These are phyloP conservation scores for Ochlodes sylvanus DNA, from an alignment of 2,888 invertebrate genomes.

Conservation along the genomic window DNA sequence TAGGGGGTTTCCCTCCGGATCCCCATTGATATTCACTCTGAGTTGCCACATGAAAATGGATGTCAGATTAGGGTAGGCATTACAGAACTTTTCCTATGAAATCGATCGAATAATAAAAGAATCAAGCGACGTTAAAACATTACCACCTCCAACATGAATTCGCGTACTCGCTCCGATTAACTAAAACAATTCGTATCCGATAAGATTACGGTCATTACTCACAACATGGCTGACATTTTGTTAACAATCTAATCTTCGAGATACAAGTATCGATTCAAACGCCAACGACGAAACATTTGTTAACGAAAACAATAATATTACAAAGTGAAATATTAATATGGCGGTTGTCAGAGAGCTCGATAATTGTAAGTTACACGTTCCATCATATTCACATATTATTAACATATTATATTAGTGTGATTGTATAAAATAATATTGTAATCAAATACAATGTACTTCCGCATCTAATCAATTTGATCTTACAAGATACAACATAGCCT, in stretches of 20 bases:
- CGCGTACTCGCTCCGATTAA: constrained; percentile 46
- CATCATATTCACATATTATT: neutral
- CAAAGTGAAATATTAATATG: constrained; percentile 43
- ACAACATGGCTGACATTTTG: constrained; percentile 55
- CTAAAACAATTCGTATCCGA: constrained; percentile 59
- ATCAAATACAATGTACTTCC: no score
- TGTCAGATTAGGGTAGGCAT: no score
- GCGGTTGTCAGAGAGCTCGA: constrained; percentile 34
- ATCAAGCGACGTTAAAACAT: neutral
- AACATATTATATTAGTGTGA: no score
- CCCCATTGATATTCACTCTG: no score
- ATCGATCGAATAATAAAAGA: no score
- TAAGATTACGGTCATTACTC: constrained; percentile 70
- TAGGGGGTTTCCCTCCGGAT: no score
- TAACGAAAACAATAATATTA: constrained; percentile 54
- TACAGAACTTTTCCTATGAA: no score
- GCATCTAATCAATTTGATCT: no score
- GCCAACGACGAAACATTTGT: constrained; percentile 58
- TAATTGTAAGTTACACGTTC: constrained; percentile 31
- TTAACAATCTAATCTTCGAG: constrained; percentile 67
- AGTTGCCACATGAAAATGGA: no score
- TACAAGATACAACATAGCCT: no score
- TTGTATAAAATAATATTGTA: no score
- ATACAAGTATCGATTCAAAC: constrained; percentile 66
- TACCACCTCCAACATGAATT: neutral